Evolutionary conservation across 35 echinoderm and acorn worm species (phyloP), one percentile per base, ranked within the genome.

Genomic region (Acanthaster planci): DNA sequence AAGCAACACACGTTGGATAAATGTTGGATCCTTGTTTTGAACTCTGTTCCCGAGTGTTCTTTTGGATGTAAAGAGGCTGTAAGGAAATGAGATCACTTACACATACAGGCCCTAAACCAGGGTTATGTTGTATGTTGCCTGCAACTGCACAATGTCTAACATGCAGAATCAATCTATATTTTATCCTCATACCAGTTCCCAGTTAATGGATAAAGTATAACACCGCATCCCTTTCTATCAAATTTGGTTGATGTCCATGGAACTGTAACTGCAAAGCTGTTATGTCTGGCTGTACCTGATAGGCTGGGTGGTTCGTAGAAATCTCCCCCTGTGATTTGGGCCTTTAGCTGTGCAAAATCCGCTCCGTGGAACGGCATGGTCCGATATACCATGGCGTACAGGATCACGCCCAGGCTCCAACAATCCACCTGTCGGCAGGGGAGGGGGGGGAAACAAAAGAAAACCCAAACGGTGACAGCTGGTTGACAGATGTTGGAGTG

Each of bases 331-430:
- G 80, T 80, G 9, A 99, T 99, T 40, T 99, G 92, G 27, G 68
- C 68, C 78, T 85, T 88, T 16, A 99, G 60, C 27, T 68, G 56
- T 15, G 76, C 82, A 59, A 94, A 99, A 40, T 86, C 86, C 15
- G 77, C 89, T 15, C 89, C 92, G 31, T 32, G 52, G 76, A 98
- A 98, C 35, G 95, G 95, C 96, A 99, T 99, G 1, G 92, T 99
- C 42, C 84, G 82, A 78, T 99, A 99, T 0, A 94, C 89, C 80
- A 99, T 87, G 26, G 96, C 96, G 89, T 99, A 99, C 22, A 99
- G 82, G 27, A 99, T 88, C 16, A 99, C 96, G 55, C 96, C 96
- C 0, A 99, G 89, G 82, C 96, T 99, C 96, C 96, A 99, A 60
- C 96, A 99, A 50, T 99, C 96, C 60, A 94, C 87, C 96, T 98